Percentiles rank a stretch among this genome's conserved stretches.
Evolutionary conservation across 1,140 invertebrate species (phyloP).

Genomic region (Gyrodactylus salaris): DNA sequence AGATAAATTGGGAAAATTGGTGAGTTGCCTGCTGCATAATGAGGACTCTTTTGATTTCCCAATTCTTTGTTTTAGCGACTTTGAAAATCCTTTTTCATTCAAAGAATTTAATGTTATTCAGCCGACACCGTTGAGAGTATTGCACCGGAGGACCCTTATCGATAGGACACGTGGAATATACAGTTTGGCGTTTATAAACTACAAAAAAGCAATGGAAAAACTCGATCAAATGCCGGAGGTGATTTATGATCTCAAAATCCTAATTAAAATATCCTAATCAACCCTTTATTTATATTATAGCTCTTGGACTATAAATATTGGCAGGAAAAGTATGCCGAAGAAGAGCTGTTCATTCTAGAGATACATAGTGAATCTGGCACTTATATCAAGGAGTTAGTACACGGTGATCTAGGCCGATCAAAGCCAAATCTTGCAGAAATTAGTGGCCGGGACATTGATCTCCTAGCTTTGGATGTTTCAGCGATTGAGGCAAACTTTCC

Average conservation of each 20-base stretch:
- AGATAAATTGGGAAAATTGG: too few relatives aligned
- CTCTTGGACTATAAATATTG: constrained; percentile 1
- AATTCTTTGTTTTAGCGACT: background rate
- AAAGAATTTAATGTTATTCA: constrained; percentile 12
- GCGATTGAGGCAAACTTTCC: constrained; percentile 19
- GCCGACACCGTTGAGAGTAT: constrained; percentile 14
- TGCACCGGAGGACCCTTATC: constrained; percentile 13
- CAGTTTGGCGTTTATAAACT: background rate
- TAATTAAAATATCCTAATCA: background rate
- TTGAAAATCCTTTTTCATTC: background rate
- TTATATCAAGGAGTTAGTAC: constrained; percentile 81
- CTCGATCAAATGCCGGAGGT: background rate
- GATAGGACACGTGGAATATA: constrained; percentile 12
- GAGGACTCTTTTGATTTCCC: background rate
- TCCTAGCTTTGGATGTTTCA: constrained; percentile 35
- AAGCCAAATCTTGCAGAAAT: constrained; percentile 31
- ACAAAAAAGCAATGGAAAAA: background rate
- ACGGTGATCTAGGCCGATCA: constrained; percentile 64
- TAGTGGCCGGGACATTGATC: constrained; percentile 27
- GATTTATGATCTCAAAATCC: background rate
- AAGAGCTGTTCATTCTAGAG: constrained; percentile 1
- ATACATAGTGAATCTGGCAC: constrained; percentile 10
- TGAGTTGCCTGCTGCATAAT: too few relatives aligned
- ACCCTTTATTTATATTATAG: background rate
- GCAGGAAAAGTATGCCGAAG: background rate